These are phyloP conservation scores for Chrysina gloriosa DNA, from an alignment of 2,888 invertebrate species.

Conservation along the genomic window DNA sequence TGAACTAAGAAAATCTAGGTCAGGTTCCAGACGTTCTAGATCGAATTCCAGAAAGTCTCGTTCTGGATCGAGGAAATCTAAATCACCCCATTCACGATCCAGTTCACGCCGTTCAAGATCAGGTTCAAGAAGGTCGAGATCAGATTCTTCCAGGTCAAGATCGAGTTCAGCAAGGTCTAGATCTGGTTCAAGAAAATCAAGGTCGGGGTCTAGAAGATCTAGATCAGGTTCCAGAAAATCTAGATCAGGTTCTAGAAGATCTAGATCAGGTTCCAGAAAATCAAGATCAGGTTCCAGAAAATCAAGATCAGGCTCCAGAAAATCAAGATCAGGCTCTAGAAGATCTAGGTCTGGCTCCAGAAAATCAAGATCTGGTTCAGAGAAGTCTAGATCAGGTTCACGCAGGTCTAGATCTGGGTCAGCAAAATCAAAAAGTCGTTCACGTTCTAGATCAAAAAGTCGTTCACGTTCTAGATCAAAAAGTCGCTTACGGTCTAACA, in stretches of 20 bases:
- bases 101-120: conserved; percentile 48
- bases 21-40: conserved; percentile 52
- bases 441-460: conserved; percentile 46
- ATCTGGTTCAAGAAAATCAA: conserved; percentile 56
- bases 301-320: conserved; percentile 44
- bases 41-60: conserved; percentile 49
- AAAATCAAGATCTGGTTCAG: conserved; percentile 43
- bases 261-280: conserved; percentile 53
- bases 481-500: conserved; percentile 46
- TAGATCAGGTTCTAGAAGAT: conserved; percentile 53
- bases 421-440: neutral
- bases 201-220: conserved; percentile 57
- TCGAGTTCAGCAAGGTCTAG: conserved; percentile 52
- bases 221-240: conserved; percentile 54
- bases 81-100: conserved; percentile 48
- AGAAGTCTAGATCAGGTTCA: conserved; percentile 35
- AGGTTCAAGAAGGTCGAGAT: conserved; percentile 56
- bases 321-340: conserved; percentile 35
- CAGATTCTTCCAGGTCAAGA: conserved; percentile 54
- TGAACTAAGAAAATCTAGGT: conserved; percentile 55
- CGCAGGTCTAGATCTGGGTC: conserved; percentile 43
- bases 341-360: conserved; percentile 42
- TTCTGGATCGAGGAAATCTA: conserved; percentile 51
- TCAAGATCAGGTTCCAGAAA: conserved; percentile 52
- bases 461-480: conserved; percentile 54